A percentile compares a stretch with the other conserved stretches of the same genome.
These are phyloP conservation scores for Lindbergichthys nudifrons DNA, from an alignment of 2,797 vertebrate genomes.

Conservation along the genomic window DNA sequence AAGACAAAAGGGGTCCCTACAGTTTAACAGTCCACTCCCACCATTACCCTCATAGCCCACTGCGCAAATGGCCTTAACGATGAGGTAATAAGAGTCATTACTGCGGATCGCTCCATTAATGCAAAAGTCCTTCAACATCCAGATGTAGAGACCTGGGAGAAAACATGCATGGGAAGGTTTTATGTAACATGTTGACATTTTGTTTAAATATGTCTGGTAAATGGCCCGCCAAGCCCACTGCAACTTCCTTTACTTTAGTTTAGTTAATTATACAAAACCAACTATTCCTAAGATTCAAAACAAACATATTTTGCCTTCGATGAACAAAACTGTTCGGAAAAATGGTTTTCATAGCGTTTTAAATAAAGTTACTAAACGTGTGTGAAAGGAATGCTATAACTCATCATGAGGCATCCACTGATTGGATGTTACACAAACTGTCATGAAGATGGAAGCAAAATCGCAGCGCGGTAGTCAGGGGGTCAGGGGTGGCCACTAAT, in stretches of 20 bases:
- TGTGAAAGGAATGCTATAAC: constrained; percentile 21
- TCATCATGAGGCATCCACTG: constrained; percentile 12
- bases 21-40: constrained; percentile 78
- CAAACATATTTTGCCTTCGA: background rate
- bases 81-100: constrained; percentile 84
- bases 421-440: constrained; percentile 19
- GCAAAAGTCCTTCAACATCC: constrained; percentile 73
- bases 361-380: constrained; percentile 9
- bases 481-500: constrained; percentile 41
- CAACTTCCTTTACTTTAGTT: background rate
- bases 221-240: background rate
- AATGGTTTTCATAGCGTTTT: background rate
- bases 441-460: constrained; percentile 34
- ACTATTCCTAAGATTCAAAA: background rate
- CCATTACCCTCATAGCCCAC: constrained; percentile 79
- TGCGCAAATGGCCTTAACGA: constrained; percentile 80
- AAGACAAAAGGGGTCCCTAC: constrained; percentile 83
- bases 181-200: constrained; percentile 12
- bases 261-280: background rate
- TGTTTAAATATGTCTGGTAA: constrained; percentile 26
- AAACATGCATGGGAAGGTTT: constrained; percentile 36
- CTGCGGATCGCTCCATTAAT: constrained; percentile 73
- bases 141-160: constrained; percentile 50
- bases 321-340: background rate
- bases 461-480: background rate